Evolutionary conservation across 2,888 invertebrate species (phyloP).

Genomic region (Nemotelus pantherinus): DNA sequence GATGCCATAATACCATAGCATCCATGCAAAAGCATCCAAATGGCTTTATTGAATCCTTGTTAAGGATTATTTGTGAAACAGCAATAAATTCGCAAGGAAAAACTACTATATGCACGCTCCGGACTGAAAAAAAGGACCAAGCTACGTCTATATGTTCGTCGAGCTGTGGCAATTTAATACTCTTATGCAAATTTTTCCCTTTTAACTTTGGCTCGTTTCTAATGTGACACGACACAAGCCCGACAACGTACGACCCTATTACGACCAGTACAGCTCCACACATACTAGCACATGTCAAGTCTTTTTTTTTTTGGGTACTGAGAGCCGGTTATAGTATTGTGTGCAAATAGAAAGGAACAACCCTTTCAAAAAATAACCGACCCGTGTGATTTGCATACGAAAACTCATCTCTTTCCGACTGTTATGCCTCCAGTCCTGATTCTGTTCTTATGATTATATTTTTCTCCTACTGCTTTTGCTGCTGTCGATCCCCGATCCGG

Average conservation of each 20-base stretch:
- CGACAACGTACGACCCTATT: conserved; percentile 8
- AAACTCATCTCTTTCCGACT: conserved; percentile 43
- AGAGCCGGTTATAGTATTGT: neutral
- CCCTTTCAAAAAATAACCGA: conserved; percentile 52
- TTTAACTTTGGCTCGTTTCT: conserved; percentile 38
- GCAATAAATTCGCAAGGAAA: conserved; percentile 46
- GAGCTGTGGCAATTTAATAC: conserved; percentile 43
- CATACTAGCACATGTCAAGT: conserved; percentile 1
- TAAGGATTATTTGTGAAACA: conserved; percentile 48
- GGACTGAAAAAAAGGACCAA: conserved; percentile 1
- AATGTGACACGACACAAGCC: conserved; percentile 37
- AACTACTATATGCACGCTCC: conserved; percentile 37
- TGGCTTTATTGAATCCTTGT: conserved; percentile 49
- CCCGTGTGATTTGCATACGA: conserved; percentile 51
- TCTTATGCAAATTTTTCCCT: conserved; percentile 48
- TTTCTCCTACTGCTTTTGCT: conserved; percentile 43
- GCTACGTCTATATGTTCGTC: neutral
- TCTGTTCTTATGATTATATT: neutral
- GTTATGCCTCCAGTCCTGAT: conserved; percentile 6
- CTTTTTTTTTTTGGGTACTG: neutral
- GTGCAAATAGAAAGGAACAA: conserved; percentile 45
- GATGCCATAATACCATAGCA: neutral
- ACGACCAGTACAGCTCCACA: neutral
- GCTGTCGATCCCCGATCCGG: conserved; percentile 7
- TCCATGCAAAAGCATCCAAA: conserved; percentile 14